Conservation (phyloP, 2,888 invertebrate genomes). For the Ichneumoninae sp. region DNA sequence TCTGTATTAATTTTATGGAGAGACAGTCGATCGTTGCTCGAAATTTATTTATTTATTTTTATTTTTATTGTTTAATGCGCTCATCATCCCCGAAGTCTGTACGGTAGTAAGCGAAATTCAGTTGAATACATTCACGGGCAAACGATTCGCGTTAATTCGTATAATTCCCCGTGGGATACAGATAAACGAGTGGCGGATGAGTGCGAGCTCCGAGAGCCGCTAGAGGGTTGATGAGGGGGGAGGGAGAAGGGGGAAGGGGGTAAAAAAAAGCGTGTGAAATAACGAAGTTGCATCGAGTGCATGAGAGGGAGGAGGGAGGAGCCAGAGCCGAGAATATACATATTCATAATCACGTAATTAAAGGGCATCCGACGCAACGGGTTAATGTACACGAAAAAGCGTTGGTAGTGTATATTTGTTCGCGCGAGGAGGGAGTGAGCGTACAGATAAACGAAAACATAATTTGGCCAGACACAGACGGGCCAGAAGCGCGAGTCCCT, state of each 20-base stretch:
- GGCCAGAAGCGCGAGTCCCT: constrained; percentile 16
- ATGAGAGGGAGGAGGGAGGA: constrained; percentile 16
- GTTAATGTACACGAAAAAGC: constrained; percentile 64
- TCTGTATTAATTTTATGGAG: background rate
- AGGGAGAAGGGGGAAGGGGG: background rate
- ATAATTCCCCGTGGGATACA: constrained; percentile 34
- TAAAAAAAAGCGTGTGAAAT: constrained; percentile 51
- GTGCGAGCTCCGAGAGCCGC: constrained; percentile 11
- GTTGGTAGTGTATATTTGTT: constrained; percentile 57
- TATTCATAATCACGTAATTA: constrained; percentile 70
- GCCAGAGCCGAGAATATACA: constrained; percentile 54
- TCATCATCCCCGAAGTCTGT: constrained; percentile 39
- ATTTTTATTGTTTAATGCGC: background rate
- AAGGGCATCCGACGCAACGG: constrained; percentile 62
- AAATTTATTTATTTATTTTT: constrained; percentile 15
- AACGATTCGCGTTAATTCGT: constrained; percentile 47
- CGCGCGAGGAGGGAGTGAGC: constrained; percentile 34
- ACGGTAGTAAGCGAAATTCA: constrained; percentile 34
- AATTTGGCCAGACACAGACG: constrained; percentile 56
- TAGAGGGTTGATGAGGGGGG: constrained; percentile 3
- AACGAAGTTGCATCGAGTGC: constrained; percentile 52
- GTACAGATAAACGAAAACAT: constrained; percentile 62
- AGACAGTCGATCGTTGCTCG: constrained; percentile 11
- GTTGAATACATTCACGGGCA: constrained; percentile 40
- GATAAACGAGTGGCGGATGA: constrained; percentile 39